Conservation (phyloP, 2,888 invertebrate species). For the Dolichomitus sp. region DNA sequence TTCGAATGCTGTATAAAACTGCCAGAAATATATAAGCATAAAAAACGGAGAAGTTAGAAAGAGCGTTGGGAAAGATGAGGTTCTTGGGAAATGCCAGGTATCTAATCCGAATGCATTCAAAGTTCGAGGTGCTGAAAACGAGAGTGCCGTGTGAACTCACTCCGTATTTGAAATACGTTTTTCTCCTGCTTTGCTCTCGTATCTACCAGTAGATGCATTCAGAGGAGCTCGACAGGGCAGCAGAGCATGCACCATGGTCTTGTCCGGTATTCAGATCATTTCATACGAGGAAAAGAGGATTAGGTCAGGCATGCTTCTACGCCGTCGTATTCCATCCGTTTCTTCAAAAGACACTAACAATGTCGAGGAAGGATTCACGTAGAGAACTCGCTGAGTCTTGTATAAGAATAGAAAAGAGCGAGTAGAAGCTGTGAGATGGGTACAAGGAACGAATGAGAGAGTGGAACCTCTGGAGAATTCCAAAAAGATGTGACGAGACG, state of each 20-base stretch:
- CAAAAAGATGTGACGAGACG: slow-evolving; percentile 76
- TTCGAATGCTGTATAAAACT: slow-evolving; percentile 27
- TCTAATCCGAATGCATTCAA: slow-evolving; percentile 63
- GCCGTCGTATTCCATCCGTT: background rate
- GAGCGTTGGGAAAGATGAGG: slow-evolving; percentile 42
- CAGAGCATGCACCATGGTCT: slow-evolving; percentile 4
- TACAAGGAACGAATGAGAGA: slow-evolving; percentile 31
- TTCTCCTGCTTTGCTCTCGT: background rate
- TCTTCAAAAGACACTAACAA: background rate
- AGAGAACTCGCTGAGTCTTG: slow-evolving; percentile 26
- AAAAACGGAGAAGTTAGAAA: slow-evolving; percentile 58
- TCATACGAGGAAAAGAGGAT: slow-evolving; percentile 53
- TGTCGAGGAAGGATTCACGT: slow-evolving; percentile 21
- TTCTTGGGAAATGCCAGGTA: slow-evolving; percentile 44
- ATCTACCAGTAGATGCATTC: slow-evolving; percentile 38
- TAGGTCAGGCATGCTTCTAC: slow-evolving; percentile 38
- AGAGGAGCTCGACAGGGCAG: slow-evolving; percentile 17
- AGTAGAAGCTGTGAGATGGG: slow-evolving; percentile 19
- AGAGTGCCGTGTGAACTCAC: slow-evolving; percentile 43
- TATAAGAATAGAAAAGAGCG: slow-evolving; percentile 28
- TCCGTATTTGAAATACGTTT: slow-evolving; percentile 35
- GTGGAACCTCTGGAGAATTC: slow-evolving; percentile 58
- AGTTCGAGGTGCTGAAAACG: slow-evolving; percentile 37
- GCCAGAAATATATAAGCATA: slow-evolving; percentile 48
- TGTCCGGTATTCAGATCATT: slow-evolving; percentile 52